Evolutionary conservation across 30 jellyfish, hydroid and myxozoan genomes (phyloP).

Genomic region (Sanderia malayensis): DNA sequence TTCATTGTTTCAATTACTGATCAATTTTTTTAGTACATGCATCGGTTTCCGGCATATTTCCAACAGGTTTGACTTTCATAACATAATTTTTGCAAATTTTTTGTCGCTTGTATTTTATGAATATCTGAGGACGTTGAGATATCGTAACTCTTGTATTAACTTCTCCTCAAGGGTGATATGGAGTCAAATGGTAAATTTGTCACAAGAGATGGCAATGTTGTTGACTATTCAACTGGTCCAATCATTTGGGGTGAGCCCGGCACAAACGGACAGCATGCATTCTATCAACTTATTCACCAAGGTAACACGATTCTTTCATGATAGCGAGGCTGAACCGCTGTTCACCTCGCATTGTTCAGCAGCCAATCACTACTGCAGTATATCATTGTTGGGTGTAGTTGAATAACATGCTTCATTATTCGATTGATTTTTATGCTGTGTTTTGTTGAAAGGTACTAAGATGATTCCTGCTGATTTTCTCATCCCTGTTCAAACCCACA

Average conservation of each 20-base stretch:
- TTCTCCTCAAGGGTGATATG: conserved; percentile 98
- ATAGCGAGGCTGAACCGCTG: too few relatives aligned
- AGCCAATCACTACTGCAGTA: too few relatives aligned
- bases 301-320: too few relatives aligned
- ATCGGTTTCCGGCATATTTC: conserved; percentile 98
- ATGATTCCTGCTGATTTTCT: conserved; percentile 93
- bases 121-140: too few relatives aligned
- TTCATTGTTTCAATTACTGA: too few relatives aligned
- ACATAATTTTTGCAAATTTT: background rate
- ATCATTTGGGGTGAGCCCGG: conserved; percentile 99
- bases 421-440: too few relatives aligned
- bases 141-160: too few relatives aligned
- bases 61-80: conserved; percentile 76
- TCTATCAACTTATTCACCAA: conserved; percentile 97
- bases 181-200: conserved; percentile 97
- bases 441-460: conserved; percentile 30
- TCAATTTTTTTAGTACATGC: conserved; percentile 77
- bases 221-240: conserved; percentile 92
- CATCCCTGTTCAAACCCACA: conserved; percentile 83
- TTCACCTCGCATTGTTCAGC: too few relatives aligned
- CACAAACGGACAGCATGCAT: conserved; percentile 99
- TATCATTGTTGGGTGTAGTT: too few relatives aligned
- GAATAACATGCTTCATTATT: too few relatives aligned
- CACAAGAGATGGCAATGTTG: conserved; percentile 78
- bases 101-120: too few relatives aligned